phyloP scores from a whole-genome alignment of 2,113 vertebrate species.

The Falco punctatus region DNA sequence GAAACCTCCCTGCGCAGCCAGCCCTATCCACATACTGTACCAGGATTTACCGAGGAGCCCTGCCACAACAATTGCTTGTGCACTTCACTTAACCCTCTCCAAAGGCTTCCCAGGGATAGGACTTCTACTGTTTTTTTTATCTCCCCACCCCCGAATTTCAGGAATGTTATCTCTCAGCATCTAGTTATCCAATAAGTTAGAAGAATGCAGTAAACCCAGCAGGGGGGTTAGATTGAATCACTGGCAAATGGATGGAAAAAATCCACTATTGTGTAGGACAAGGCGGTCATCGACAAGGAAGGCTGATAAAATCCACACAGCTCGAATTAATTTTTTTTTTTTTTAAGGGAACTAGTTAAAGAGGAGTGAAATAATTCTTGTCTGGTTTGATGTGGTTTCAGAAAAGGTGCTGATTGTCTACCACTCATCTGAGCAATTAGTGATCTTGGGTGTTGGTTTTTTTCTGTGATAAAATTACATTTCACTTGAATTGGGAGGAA shows the following conservation, averaged over 20 bases:
- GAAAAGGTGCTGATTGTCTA: not conserved
- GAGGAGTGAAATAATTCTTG: not conserved
- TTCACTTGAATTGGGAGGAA: not conserved
- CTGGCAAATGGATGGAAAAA: slow-evolving; percentile 79
- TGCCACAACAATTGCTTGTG: slow-evolving; percentile 1
- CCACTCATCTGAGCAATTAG: not conserved
- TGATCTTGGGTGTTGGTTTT: not conserved
- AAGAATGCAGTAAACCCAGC: slow-evolving; percentile 85
- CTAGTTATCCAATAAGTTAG: slow-evolving; percentile 85
- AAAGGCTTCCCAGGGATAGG: slow-evolving; percentile 66
- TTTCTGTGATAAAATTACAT: not conserved
- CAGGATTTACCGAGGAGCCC: not conserved
- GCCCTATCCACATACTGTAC: not conserved
- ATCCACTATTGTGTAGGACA: slow-evolving; percentile 72
- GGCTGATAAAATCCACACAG: slow-evolving; percentile 52
- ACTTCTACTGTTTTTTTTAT: slow-evolving; percentile 2
- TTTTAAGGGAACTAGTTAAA: not conserved
- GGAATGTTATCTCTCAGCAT: slow-evolving; percentile 85
- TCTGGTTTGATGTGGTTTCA: not conserved
- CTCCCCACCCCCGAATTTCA: slow-evolving; percentile 76
- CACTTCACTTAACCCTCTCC: slow-evolving; percentile 49
- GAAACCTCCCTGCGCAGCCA: not conserved
- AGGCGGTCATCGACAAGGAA: slow-evolving; percentile 37
- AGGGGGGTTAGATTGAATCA: slow-evolving; percentile 81
- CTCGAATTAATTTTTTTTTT: not conserved